phyloP scores from a whole-genome alignment of 2,797 vertebrate species.

The Poecilia gillii region DNA sequence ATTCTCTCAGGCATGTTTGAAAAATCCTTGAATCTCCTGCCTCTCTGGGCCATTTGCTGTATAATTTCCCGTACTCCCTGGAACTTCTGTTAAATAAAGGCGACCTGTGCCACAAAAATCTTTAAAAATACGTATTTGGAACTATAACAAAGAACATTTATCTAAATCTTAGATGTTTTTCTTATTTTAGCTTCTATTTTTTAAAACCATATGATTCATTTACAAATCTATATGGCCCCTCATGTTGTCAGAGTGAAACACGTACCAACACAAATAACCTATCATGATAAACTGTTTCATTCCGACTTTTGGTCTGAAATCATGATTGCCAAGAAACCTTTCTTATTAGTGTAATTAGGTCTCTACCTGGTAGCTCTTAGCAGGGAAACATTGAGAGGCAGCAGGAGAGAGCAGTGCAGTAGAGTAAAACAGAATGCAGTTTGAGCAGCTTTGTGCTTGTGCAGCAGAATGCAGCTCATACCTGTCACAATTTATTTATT shows the following conservation, averaged over 20 bases:
- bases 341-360: constrained; percentile 52
- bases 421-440: constrained; percentile 41
- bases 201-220: not conserved
- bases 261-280: constrained; percentile 16
- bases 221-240: not conserved
- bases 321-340: constrained; percentile 44
- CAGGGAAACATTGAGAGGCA: constrained; percentile 44
- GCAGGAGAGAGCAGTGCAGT: constrained; percentile 47
- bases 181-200: not conserved
- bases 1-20: too few relatives aligned
- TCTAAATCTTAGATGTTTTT: not conserved
- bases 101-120: not conserved
- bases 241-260: not conserved
- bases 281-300: not conserved
- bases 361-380: constrained; percentile 45
- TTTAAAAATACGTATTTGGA: not conserved
- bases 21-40: too few relatives aligned
- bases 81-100: not conserved
- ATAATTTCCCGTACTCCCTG: not conserved
- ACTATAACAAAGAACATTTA: not conserved
- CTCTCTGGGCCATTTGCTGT: too few relatives aligned
- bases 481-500: constrained; percentile 37
- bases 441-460: constrained; percentile 64
- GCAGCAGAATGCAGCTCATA: constrained; percentile 66
- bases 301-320: constrained; percentile 25